Evolutionary conservation across 2,113 vertebrate species (phyloP).

Genomic region (Mionectes macconnelli): DNA sequence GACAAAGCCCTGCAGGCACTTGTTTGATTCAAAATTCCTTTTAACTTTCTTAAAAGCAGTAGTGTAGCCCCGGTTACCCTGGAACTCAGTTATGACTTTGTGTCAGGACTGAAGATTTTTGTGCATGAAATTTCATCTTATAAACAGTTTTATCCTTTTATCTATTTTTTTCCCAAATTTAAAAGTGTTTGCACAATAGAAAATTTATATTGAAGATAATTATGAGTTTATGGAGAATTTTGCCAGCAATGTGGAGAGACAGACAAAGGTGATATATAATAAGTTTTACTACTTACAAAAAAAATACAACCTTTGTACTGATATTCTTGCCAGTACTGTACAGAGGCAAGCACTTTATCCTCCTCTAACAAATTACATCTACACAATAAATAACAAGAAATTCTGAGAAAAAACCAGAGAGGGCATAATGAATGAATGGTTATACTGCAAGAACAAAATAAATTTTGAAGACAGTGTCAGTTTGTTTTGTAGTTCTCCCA

Average conservation of each 20-base stretch:
- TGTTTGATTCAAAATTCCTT: neutral
- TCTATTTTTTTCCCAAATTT: accelerated
- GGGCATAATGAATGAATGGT: neutral
- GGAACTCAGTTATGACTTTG: neutral
- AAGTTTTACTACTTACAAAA: neutral
- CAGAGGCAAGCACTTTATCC: neutral
- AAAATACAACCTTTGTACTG: neutral
- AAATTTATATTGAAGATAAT: neutral
- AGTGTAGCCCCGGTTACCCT: neutral
- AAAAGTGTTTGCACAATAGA: neutral
- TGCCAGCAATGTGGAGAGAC: neutral
- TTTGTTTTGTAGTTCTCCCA: neutral
- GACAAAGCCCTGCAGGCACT: neutral
- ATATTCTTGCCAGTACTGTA: neutral
- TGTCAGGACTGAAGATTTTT: neutral
- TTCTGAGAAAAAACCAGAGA: neutral
- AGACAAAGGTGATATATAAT: neutral
- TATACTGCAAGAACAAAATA: neutral
- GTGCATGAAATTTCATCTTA: neutral
- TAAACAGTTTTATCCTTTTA: neutral
- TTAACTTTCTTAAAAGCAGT: neutral
- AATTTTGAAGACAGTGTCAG: neutral
- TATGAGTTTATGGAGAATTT: neutral
- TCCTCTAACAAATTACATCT: neutral
- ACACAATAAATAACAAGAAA: neutral